These are phyloP conservation scores for Micromussa lordhowensis DNA, from an alignment of 92 coral and sea anemone genomes.

Conservation along the genomic window DNA sequence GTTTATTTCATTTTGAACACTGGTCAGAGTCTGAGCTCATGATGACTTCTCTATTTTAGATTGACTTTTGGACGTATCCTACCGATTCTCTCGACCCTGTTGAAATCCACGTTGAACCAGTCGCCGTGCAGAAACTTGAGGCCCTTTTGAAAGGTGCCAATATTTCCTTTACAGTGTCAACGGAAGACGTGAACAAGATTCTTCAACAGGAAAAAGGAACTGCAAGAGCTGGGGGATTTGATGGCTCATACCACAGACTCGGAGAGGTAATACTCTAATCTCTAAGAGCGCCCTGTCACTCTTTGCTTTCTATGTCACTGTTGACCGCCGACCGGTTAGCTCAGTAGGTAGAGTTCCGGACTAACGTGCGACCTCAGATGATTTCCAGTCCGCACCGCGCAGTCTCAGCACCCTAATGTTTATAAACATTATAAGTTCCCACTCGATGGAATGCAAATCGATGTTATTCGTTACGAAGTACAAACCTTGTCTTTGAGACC, in stretches of 20 bases:
- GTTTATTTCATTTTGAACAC: background rate
- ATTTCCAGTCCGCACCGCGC: no score
- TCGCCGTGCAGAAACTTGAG: slow-evolving; percentile 57
- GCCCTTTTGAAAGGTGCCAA: slow-evolving; percentile 57
- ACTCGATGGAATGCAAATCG: no score
- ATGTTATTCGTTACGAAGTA: no score
- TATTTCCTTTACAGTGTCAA: slow-evolving; percentile 60
- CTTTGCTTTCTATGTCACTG: no score
- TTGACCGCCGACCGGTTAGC: no score
- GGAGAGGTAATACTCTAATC: slow-evolving; percentile 53
- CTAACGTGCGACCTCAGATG: no score
- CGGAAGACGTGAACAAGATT: slow-evolving; percentile 54
- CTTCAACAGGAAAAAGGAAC: slow-evolving; percentile 65
- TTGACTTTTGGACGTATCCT: slow-evolving; percentile 95
- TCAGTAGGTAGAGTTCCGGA: no score
- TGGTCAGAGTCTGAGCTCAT: background rate
- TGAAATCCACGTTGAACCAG: slow-evolving; percentile 75
- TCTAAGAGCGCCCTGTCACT: no score
- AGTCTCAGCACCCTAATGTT: no score
- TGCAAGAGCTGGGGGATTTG: slow-evolving; percentile 79
- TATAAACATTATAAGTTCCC: no score
- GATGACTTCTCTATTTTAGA: slow-evolving; percentile 38
- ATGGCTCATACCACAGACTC: slow-evolving; percentile 66
- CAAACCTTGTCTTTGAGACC: no score
- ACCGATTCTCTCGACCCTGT: slow-evolving; percentile 62